Conservation (phyloP, 2,113 vertebrate genomes). For the Rhynchopsitta pachyrhyncha region DNA sequence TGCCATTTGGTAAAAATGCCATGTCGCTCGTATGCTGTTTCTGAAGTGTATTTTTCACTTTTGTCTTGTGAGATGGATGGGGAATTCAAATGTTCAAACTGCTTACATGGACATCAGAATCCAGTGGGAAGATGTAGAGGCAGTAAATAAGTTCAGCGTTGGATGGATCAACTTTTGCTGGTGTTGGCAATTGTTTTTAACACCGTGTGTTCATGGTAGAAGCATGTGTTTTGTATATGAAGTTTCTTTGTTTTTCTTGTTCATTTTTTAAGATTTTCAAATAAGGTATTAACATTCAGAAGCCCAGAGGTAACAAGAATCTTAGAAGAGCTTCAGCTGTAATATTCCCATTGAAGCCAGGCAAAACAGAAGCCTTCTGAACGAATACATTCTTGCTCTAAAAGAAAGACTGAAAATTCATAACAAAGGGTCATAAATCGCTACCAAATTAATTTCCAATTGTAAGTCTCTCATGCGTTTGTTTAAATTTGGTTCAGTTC, state of each 20-base stretch:
- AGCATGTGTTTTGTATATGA: neutral
- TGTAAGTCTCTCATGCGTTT: neutral
- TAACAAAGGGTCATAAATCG: neutral
- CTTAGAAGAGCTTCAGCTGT: neutral
- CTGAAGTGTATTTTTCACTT: neutral
- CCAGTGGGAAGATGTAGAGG: neutral
- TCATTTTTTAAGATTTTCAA: neutral
- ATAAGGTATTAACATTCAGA: neutral
- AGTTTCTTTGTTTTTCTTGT: neutral
- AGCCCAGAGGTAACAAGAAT: neutral
- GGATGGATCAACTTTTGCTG: neutral
- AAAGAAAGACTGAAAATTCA: neutral
- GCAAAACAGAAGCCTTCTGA: neutral
- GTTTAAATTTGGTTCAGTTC: neutral
- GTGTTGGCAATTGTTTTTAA: neutral
- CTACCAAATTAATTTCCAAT: slow-evolving; percentile 10
- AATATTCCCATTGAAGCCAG: neutral
- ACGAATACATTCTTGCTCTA: neutral
- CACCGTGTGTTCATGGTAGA: neutral
- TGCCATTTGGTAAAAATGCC: slow-evolving; percentile 6
- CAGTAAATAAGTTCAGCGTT: neutral
- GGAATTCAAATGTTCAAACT: neutral
- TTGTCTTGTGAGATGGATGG: neutral
- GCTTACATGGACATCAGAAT: neutral
- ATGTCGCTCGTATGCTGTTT: rapidly evolving